Base-by-base conservation (phyloP, 2,113 vertebrate species). In the Pachypanchax playfairii region DNA sequence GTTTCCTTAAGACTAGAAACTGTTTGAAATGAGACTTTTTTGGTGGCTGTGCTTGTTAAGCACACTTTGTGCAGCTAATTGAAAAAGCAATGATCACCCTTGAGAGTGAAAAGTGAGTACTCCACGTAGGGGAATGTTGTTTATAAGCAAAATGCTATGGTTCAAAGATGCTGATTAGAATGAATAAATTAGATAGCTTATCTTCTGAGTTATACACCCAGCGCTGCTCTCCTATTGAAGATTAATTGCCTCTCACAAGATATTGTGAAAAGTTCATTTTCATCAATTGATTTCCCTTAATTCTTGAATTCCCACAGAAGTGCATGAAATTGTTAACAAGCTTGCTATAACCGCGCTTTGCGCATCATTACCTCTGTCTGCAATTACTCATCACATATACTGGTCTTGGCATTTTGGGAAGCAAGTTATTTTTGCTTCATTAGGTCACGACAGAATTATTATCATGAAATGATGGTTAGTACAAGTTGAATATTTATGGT, bases 171-270 rank as follows among this genome's bases (percentile, higher is more conserved):
- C 71, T 86, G 82, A 88, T 88, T 89, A 87, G 61, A 82, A 72
- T 86, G 79, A 86, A 85, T 84, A 85, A 86, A 89, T 88, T 83
- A 86, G 78, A 83, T 85, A 85, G 66, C 77, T 87, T 90, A 88
- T 87, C 88, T 89, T 79, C n/a, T 83, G 80, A 79, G 87, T 85
- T 84, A 73, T 79, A 90, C 83, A 78, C 71, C 77, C 79, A 73
- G 68, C 68, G 77, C 77, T 67, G 75, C 73, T 63, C 70, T 75
- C 71, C 77, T 67, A 73, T 73, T 86, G 65, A 79, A 84, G 86
- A 89, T 83, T 86, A 85, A 89, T 87, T 78, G 70, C 80, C 75
- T 83, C 74, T 79, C 78, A 70, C 56, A 72, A 85, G 82, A 75
- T 87, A 76, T 87, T 87, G 76, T 6, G 24, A 84, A 88, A 88